Conservation (phyloP, 2,797 vertebrate genomes). For the Sebastes itinus region DNA sequence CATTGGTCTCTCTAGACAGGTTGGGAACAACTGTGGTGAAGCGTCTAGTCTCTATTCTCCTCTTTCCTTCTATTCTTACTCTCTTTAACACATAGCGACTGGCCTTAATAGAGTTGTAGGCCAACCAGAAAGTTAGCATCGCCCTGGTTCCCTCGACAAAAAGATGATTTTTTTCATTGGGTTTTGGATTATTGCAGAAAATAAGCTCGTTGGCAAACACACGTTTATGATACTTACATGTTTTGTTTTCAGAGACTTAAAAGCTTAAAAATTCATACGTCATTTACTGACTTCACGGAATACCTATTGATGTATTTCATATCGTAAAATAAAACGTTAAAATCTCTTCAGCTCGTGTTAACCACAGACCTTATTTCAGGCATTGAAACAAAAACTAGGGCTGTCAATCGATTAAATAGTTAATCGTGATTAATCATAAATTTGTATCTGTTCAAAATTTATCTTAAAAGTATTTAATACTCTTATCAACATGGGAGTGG, state of each 20-base stretch:
- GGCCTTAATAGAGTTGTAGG: constrained; percentile 5
- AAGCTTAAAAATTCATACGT: not conserved
- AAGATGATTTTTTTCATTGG: no score
- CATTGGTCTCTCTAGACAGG: constrained; percentile 36
- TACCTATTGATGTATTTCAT: not conserved
- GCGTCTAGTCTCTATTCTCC: constrained; percentile 1
- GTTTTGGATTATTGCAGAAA: not conserved
- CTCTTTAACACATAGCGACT: constrained; percentile 11
- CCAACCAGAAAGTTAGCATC: not conserved
- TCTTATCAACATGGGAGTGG: no score
- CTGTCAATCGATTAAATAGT: not conserved
- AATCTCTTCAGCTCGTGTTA: not conserved
- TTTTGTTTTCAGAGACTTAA: not conserved
- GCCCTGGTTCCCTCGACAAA: no score
- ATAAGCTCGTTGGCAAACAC: not conserved
- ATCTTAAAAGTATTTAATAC: no score
- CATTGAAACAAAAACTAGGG: not conserved
- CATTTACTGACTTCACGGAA: not conserved
- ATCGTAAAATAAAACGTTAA: not conserved
- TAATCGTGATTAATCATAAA: not conserved
- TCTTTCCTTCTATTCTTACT: constrained; percentile 7
- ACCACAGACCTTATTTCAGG: not conserved
- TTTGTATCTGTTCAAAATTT: not conserved
- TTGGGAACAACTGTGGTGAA: constrained; percentile 17
- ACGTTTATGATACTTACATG: not conserved